A percentile compares a stretch with the other conserved stretches of the same genome.
Conservation (phyloP, 2,888 invertebrate species). For the Sarcophaga subvicina region DNA sequence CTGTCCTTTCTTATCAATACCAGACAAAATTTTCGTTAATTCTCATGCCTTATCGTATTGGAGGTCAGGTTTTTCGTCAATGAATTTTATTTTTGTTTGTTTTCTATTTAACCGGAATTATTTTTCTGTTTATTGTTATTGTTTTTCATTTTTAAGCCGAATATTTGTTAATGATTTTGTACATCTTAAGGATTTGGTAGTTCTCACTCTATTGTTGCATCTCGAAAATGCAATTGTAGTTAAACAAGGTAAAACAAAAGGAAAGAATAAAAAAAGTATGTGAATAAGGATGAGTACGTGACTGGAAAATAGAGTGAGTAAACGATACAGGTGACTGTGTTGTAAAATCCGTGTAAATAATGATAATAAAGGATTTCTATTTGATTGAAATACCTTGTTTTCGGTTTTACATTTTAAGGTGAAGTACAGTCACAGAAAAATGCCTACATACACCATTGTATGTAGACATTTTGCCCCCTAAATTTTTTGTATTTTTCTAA, state of each 20-base stretch:
- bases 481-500: no score
- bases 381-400: no score
- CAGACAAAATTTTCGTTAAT: slow-evolving; percentile 23
- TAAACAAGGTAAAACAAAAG: neutral
- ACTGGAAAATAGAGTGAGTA: neutral
- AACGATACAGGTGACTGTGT: neutral
- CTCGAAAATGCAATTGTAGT: neutral
- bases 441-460: no score
- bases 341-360: no score
- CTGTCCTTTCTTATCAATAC: neutral
- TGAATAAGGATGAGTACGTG: slow-evolving; percentile 20
- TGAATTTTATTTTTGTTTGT: slow-evolving; percentile 39
- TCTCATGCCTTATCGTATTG: slow-evolving; percentile 38
- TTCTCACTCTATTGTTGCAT: slow-evolving; percentile 48
- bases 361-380: no score
- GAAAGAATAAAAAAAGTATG: neutral
- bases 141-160: neutral
- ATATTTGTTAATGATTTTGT: slow-evolving; percentile 35
- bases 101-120: neutral
- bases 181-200: slow-evolving; percentile 52
- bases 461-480: no score
- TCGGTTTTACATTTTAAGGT: no score
- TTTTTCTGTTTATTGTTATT: slow-evolving; percentile 7
- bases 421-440: no score
- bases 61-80: slow-evolving; percentile 57